These are phyloP conservation scores for Eilema griseolum DNA, from an alignment of 2,888 invertebrate genomes.

Conservation along the genomic window DNA sequence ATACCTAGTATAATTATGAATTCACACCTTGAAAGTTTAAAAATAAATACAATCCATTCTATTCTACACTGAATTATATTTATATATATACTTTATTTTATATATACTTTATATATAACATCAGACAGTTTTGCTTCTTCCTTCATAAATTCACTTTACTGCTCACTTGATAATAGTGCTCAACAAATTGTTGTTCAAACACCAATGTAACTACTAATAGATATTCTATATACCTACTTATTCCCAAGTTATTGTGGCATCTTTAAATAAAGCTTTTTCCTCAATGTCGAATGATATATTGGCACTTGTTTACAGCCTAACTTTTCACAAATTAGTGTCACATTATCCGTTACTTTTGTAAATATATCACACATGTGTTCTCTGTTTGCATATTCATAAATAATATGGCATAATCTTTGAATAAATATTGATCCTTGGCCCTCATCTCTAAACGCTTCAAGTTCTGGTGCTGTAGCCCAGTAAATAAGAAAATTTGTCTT, in stretches of 20 bases:
- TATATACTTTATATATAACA: no score
- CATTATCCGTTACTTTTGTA: slow-evolving; percentile 69
- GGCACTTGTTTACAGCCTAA: slow-evolving; percentile 70
- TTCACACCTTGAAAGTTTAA: no score
- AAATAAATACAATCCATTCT: no score
- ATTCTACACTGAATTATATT: neutral
- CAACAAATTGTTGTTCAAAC: no score
- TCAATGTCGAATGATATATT: slow-evolving; percentile 69
- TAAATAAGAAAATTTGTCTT: slow-evolving; percentile 76
- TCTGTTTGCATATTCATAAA: slow-evolving; percentile 59
- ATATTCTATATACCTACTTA: no score
- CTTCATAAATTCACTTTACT: no score
- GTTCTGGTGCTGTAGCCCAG: slow-evolving; percentile 80
- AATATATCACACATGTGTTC: slow-evolving; percentile 76
- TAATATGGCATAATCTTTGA: slow-evolving; percentile 68
- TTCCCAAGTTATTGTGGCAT: slow-evolving; percentile 27
- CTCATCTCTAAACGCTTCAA: slow-evolving; percentile 75
- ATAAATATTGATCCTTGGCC: slow-evolving; percentile 77
- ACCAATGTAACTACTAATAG: no score
- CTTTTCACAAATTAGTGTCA: slow-evolving; percentile 61
- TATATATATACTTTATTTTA: no score
- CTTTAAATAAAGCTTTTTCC: slow-evolving; percentile 74
- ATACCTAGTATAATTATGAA: no score
- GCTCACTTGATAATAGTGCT: neutral
- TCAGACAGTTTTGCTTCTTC: no score